Conservation (phyloP, 2,797 vertebrate genomes). For the Benthosema pterotum region DNA sequence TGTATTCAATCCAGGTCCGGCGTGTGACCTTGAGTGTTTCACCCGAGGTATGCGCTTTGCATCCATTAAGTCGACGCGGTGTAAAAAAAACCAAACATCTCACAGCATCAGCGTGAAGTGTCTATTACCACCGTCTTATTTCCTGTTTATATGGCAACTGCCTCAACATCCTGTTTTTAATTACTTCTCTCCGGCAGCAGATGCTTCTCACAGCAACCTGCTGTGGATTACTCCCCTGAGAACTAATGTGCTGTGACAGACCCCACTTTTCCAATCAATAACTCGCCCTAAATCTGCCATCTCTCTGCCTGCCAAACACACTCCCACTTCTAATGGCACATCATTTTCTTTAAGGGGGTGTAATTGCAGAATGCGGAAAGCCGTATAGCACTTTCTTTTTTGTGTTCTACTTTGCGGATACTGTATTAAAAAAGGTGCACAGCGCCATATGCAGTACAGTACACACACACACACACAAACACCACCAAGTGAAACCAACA, state of each 20-base stretch:
- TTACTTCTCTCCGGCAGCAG: constrained; percentile 83
- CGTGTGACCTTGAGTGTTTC: constrained; percentile 77
- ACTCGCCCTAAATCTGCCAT: constrained; percentile 85
- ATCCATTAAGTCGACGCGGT: constrained; percentile 73
- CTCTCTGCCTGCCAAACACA: constrained; percentile 80
- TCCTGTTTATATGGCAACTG: constrained; percentile 85
- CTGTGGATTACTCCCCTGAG: constrained; percentile 83
- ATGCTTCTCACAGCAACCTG: constrained; percentile 83
- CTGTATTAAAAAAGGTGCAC: constrained; percentile 56
- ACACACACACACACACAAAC: too few relatives aligned
- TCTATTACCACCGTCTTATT: constrained; percentile 82
- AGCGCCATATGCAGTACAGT: constrained; percentile 13
- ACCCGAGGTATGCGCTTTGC: constrained; percentile 73
- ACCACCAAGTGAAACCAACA: constrained; percentile 48
- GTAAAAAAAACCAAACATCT: constrained; percentile 73
- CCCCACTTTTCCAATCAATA: constrained; percentile 87
- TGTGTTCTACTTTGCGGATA: constrained; percentile 62
- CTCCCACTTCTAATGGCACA: constrained; percentile 81
- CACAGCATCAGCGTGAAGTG: constrained; percentile 78
- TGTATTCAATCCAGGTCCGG: constrained; percentile 68
- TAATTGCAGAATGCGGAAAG: constrained; percentile 76
- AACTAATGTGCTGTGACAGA: constrained; percentile 87
- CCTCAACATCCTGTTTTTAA: constrained; percentile 85
- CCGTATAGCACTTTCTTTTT: constrained; percentile 58
- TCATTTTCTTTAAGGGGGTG: constrained; percentile 81